Evolutionary conservation across 2,888 invertebrate species (phyloP).

Genomic region (Mimumesa dahlbomi): DNA sequence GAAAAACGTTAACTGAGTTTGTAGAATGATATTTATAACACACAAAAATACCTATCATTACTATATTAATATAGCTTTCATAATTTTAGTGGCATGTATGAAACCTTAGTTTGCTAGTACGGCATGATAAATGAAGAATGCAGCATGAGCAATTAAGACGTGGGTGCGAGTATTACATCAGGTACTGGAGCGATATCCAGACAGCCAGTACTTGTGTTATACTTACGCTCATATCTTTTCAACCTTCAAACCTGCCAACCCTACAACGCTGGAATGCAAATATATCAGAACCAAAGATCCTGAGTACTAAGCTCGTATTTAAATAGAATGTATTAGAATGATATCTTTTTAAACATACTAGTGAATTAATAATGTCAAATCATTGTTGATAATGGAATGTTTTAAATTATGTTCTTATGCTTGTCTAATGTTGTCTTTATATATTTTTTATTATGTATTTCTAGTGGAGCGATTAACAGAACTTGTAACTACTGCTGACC

Average conservation of each 20-base stretch:
- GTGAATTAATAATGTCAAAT: background rate
- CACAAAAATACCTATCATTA: slow-evolving; percentile 30
- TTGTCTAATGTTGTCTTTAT: no score
- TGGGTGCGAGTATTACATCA: slow-evolving; percentile 99
- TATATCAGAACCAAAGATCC: slow-evolving; percentile 46
- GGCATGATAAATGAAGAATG: slow-evolving; percentile 80
- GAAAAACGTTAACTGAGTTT: no score
- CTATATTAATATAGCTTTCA: slow-evolving; percentile 51
- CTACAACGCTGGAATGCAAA: slow-evolving; percentile 72
- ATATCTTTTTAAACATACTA: background rate
- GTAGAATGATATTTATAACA: no score
- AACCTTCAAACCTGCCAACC: slow-evolving; percentile 72
- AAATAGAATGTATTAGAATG: slow-evolving; percentile 10
- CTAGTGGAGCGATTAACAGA: slow-evolving; percentile 89
- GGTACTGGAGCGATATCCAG: slow-evolving; percentile 91
- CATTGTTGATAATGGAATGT: background rate
- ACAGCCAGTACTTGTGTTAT: slow-evolving; percentile 96
- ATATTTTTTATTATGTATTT: slow-evolving; percentile 64
- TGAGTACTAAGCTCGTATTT: slow-evolving; percentile 29
- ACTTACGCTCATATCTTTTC: slow-evolving; percentile 85
- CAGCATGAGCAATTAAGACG: slow-evolving; percentile 81
- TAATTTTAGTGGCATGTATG: slow-evolving; percentile 79
- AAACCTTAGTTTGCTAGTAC: slow-evolving; percentile 69
- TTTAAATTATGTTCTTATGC: slow-evolving; percentile 1
- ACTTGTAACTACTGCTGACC: slow-evolving; percentile 87